phyloP scores from a whole-genome alignment of 2,888 invertebrate species.

The Lasioglossum morio region DNA sequence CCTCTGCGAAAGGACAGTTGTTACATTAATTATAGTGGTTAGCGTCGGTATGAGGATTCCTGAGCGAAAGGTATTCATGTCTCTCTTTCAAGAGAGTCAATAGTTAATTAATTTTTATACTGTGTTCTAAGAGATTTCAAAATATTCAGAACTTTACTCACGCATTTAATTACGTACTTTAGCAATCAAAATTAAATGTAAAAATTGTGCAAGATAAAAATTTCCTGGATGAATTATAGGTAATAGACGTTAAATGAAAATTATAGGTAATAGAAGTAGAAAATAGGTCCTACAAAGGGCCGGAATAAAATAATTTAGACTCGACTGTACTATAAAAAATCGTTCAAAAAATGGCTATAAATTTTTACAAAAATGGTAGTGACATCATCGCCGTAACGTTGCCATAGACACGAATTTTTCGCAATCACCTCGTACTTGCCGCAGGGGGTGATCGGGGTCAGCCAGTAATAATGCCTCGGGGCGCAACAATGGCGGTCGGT shows the following conservation, averaged over 20 bases:
- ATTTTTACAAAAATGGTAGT: background rate
- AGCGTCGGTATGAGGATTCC: background rate
- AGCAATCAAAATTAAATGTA: background rate
- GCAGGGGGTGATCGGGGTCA: constrained; percentile 73
- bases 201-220: background rate
- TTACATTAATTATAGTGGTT: background rate
- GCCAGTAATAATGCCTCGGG: constrained; percentile 75
- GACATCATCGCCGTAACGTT: background rate
- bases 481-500: constrained; percentile 77
- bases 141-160: background rate
- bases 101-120: background rate
- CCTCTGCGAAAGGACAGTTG: background rate
- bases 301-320: too few species aligned
- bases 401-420: background rate
- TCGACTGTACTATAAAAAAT: background rate
- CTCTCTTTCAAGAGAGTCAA: background rate
- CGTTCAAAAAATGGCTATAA: background rate
- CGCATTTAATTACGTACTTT: background rate
- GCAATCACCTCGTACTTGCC: constrained; percentile 40
- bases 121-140: background rate
- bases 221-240: background rate
- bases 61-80: background rate
- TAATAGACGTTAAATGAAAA: background rate
- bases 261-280: background rate
- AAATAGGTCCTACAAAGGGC: background rate